Percentiles rank a stretch among this genome's conserved stretches.
Evolutionary conservation across 2,113 vertebrate genomes (phyloP).

Genomic region (Malaclemys terrapin): DNA sequence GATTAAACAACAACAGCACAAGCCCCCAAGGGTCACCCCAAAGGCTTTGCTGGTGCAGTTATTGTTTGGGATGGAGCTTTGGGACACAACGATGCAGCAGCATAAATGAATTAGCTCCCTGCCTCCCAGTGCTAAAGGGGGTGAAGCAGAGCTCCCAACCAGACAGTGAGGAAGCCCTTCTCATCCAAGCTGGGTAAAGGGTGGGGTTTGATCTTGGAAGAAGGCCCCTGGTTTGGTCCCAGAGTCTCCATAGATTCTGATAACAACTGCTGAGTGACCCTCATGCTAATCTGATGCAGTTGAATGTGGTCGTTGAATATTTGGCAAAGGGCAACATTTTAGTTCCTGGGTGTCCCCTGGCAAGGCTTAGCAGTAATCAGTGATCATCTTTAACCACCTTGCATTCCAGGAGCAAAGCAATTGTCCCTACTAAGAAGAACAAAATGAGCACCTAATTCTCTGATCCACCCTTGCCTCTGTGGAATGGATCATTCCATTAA

Average conservation of each 20-base stretch:
- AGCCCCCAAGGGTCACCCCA: not conserved
- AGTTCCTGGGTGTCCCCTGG: not conserved
- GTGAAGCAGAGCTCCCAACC: not conserved
- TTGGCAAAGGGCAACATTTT: not conserved
- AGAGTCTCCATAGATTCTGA: not conserved
- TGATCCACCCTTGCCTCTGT: not conserved
- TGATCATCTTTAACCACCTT: not conserved
- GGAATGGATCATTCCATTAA: not conserved
- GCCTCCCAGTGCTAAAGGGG: not conserved
- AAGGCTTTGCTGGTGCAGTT: not conserved
- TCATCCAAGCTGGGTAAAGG: not conserved
- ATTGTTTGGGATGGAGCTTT: not conserved
- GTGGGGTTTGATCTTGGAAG: not conserved
- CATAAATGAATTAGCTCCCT: not conserved
- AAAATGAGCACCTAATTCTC: not conserved
- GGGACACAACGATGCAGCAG: not conserved
- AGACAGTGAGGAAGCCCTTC: not conserved
- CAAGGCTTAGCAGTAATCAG: not conserved
- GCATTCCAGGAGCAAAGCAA: not conserved
- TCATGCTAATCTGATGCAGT: not conserved
- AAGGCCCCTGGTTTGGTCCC: not conserved
- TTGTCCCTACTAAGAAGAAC: not conserved
- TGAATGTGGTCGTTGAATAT: not conserved
- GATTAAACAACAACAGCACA: conserved; percentile 27
- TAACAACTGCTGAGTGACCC: not conserved